Evolutionary conservation across 2,888 invertebrate species (phyloP).

Genomic region (Phlogophora meticulosa): DNA sequence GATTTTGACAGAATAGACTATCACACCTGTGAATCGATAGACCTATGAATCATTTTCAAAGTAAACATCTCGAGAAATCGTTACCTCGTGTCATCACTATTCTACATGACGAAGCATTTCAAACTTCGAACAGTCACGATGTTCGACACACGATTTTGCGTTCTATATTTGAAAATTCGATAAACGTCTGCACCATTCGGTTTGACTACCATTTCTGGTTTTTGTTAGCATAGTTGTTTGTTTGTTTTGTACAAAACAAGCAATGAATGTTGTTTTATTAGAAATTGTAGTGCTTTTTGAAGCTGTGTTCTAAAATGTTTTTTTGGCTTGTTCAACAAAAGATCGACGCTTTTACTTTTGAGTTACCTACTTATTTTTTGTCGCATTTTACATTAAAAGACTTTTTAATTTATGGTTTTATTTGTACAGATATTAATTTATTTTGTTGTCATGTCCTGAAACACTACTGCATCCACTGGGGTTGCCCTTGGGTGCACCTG

Average conservation of each 20-base stretch:
- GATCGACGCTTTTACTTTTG: constrained; percentile 38
- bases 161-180: constrained; percentile 39
- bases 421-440: constrained; percentile 13
- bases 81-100: constrained; percentile 57
- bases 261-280: constrained; percentile 6
- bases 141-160: constrained; percentile 30
- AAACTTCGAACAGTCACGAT: constrained; percentile 48
- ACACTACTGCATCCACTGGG: no score
- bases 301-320: constrained; percentile 11
- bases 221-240: accelerated
- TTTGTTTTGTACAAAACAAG: not conserved
- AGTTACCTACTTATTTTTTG: constrained; percentile 6
- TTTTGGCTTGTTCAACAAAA: constrained; percentile 44
- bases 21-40: constrained; percentile 36
- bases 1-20: no score
- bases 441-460: no score
- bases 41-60: constrained; percentile 54
- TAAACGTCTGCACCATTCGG: not conserved
- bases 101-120: constrained; percentile 46
- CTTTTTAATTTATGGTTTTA: constrained; percentile 1
- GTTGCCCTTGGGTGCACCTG: no score
- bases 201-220: constrained; percentile 5
- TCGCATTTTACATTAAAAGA: not conserved
- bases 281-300: not conserved
- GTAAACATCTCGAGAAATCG: constrained; percentile 44